Evolutionary conservation across 1,140 invertebrate species (phyloP).

Genomic region (Zeugodacus cucurbitae): DNA sequence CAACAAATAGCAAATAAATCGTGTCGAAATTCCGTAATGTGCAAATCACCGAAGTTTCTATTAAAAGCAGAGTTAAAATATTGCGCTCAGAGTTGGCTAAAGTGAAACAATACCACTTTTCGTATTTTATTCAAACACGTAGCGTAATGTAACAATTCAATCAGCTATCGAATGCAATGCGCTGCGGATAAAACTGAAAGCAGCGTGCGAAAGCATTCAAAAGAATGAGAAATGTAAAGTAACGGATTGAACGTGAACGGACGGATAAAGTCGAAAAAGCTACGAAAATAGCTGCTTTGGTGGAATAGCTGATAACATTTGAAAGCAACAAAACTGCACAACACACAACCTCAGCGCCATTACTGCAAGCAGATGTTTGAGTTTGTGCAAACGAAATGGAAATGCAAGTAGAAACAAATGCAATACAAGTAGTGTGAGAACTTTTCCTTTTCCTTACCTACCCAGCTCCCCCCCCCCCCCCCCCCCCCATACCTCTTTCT

Average conservation of each 20-base stretch:
- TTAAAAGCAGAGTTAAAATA: background rate
- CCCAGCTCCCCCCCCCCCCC: too few species aligned
- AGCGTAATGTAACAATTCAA: conserved; percentile 46
- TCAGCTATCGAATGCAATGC: conserved; percentile 43
- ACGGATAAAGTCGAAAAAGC: background rate
- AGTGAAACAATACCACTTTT: background rate
- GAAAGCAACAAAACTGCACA: background rate
- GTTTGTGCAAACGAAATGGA: background rate
- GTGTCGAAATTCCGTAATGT: background rate
- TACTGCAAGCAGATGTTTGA: background rate
- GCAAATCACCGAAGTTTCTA: background rate
- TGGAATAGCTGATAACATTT: background rate
- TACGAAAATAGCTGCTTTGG: background rate
- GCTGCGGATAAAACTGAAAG: background rate
- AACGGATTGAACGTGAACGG: background rate
- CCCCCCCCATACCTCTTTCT: background rate
- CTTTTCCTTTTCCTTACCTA: background rate
- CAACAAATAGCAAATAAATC: too few species aligned
- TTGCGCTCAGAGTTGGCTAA: background rate
- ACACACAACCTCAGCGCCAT: background rate
- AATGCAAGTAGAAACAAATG: background rate
- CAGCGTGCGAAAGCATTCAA: background rate
- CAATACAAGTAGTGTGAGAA: background rate
- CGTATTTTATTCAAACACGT: conserved; percentile 26
- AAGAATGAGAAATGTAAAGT: background rate